Evolutionary conservation across 2,888 invertebrate species (phyloP), one percentile per base, ranked within the genome.

Genomic region (Falcaria lacertinaria): DNA sequence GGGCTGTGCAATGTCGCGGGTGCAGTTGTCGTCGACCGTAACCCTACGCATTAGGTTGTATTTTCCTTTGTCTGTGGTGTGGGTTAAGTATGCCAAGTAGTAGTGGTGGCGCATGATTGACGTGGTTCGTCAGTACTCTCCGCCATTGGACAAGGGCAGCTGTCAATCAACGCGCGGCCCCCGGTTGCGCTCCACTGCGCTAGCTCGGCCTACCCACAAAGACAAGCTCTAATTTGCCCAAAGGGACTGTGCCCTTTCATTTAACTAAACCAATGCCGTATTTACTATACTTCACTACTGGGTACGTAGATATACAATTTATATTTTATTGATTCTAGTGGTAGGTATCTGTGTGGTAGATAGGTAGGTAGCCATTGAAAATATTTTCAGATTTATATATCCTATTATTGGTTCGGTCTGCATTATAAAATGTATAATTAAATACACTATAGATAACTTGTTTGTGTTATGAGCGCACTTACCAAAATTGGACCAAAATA

Each of bases 71-170:
- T 54, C 47, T 50, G 46, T 60, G 52, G 64, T 57, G 53, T 53
- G 67, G 61, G 65, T 59, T 64, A 73, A 69, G 69, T 71, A 68
- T 74, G 74, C 69, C 72, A 19, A 15, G 37, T 63, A 56, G 64
- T 69, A 69, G 63, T 64, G 63, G 64, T 69, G 67, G 69, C 63
- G 74, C 69, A 77, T 93, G 93, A 94, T 93, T 93, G 94, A 94
- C 94, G 92, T 91, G 91, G 90, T 92, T 93, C 93, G 93, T 93
- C 93, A 93, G 92, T 90, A 91, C 92, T 92, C 91, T 90, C 91
- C 91, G 92, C 92, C 91, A 94, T 94, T 94, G 94, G 94, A 90
- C 91, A 92, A 91, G 91, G 90, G 91, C 92, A 81, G 91, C 93
- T 94, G 94, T 94, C 94, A 94, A 94, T 94, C 94, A 94, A 57